Conservation (phyloP, 2,797 vertebrate genomes). For the Scyliorhinus canicula region DNA sequence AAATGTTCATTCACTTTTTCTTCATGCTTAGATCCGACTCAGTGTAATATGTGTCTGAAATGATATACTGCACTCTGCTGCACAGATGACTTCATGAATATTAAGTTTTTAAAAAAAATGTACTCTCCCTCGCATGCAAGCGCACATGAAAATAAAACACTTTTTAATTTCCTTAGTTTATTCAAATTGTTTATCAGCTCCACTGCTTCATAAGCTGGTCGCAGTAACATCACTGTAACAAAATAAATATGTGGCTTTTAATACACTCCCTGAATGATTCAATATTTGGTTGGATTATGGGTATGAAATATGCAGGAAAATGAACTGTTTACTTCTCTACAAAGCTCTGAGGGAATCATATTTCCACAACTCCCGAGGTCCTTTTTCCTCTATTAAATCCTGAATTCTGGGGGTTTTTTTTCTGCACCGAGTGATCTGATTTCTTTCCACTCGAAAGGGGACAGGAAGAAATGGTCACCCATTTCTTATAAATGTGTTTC, state of each 20-base stretch:
- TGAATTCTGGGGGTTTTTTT: background rate
- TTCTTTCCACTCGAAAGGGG: background rate
- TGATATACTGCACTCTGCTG: background rate
- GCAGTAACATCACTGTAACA: no score
- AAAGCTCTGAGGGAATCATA: background rate
- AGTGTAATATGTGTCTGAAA: background rate
- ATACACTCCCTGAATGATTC: background rate
- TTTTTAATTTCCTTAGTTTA: background rate
- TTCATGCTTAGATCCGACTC: background rate
- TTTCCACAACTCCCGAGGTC: background rate
- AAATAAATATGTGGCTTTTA: background rate
- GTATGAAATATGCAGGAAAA: background rate
- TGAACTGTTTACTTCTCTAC: background rate
- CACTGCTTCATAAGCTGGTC: background rate
- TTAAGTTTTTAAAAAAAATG: background rate
- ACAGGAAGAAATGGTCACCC: background rate
- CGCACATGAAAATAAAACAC: background rate
- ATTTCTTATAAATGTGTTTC: background rate
- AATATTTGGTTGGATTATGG: background rate
- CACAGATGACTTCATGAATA: background rate
- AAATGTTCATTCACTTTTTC: background rate
- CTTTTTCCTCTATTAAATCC: background rate
- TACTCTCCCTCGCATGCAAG: background rate
- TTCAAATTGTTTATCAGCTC: background rate
- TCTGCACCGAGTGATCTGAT: background rate